Evolutionary conservation across 1,140 invertebrate genomes (phyloP).

Genomic region (Diprion similis): DNA sequence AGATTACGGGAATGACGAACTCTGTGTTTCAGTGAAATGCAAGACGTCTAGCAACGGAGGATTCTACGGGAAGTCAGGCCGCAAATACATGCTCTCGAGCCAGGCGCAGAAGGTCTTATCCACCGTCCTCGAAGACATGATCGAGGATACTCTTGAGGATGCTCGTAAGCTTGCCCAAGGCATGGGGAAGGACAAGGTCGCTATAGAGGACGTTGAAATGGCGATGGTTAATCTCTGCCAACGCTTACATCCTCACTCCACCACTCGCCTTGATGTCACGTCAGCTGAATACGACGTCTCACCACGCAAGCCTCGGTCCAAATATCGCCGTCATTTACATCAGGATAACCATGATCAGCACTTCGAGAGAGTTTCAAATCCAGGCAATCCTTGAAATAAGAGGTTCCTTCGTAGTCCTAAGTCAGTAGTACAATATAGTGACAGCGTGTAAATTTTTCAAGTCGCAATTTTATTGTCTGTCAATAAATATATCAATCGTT

Average conservation of each 20-base stretch:
- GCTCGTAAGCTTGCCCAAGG: slow-evolving; percentile 45
- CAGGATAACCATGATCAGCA: not conserved
- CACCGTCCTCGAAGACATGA: slow-evolving; percentile 48
- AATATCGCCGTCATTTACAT: not conserved
- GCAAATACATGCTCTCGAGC: slow-evolving; percentile 39
- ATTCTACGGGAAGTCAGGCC: slow-evolving; percentile 28
- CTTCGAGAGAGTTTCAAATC: no score
- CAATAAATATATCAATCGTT: no score
- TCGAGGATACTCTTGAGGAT: slow-evolving; percentile 48
- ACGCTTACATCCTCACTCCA: slow-evolving; percentile 31
- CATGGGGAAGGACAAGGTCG: slow-evolving; percentile 41
- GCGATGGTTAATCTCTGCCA: slow-evolving; percentile 45
- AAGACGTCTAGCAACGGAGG: not conserved
- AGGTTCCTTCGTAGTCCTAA: no score
- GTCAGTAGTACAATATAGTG: no score
- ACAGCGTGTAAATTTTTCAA: no score
- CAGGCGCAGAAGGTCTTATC: slow-evolving; percentile 43
- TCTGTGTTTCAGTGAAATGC: no score
- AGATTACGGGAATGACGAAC: no score
- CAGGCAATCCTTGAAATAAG: no score
- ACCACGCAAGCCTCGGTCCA: not conserved
- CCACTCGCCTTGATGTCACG: not conserved
- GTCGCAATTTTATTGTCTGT: no score
- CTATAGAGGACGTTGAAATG: slow-evolving; percentile 41
- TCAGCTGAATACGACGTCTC: not conserved